Conservation (phyloP, 2,888 invertebrate genomes). For the Lasioglossum lativentre region DNA sequence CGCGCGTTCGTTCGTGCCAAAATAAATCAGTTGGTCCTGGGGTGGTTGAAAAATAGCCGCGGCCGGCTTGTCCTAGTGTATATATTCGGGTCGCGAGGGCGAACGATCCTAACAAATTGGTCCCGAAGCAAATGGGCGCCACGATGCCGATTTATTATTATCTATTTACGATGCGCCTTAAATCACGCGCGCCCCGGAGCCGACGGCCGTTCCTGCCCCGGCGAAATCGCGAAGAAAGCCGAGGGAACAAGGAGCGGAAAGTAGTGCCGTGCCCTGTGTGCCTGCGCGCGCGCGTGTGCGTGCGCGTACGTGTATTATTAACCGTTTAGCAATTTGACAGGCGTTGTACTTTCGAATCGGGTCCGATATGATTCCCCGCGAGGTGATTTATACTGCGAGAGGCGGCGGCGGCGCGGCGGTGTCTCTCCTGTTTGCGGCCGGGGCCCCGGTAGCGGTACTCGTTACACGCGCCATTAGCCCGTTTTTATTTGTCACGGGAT, state of each 20-base stretch:
- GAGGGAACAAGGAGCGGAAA: conserved; percentile 59
- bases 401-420: conserved; percentile 25
- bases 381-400: conserved; percentile 43
- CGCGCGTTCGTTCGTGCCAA: conserved; percentile 65
- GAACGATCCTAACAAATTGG: conserved; percentile 78
- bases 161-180: conserved; percentile 75
- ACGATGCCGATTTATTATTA: conserved; percentile 76
- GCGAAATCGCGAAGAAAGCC: conserved; percentile 68
- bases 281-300: neutral
- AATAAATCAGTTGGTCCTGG: conserved; percentile 69
- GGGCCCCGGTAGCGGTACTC: neutral
- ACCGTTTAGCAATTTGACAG: conserved; percentile 69
- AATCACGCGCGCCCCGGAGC: conserved; percentile 67
- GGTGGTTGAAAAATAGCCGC: conserved; percentile 68
- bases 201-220: conserved; percentile 48
- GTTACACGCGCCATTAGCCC: conserved; percentile 45
- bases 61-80: conserved; percentile 64
- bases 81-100: conserved; percentile 76
- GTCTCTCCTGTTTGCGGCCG: neutral
- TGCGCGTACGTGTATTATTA: conserved; percentile 52
- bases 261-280: conserved; percentile 41
- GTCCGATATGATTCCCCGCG: conserved; percentile 34
- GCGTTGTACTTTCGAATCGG: conserved; percentile 61
- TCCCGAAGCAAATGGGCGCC: conserved; percentile 75
- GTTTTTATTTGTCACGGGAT: conserved; percentile 13